Base-by-base conservation (phyloP, 1,140 invertebrate species). In the Tetranychus cinnabarinus region DNA sequence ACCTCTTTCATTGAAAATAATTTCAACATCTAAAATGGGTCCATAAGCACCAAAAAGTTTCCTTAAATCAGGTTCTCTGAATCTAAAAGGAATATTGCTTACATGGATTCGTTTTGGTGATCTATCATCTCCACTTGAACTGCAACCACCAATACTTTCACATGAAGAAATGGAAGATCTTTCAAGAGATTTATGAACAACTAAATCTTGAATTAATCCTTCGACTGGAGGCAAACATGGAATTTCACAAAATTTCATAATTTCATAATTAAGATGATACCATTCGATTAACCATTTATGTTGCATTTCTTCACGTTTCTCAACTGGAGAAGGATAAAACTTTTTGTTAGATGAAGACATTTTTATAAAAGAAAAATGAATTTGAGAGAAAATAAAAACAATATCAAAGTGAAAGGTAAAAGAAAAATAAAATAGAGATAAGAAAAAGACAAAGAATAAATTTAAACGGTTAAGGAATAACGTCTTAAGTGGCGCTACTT, bases 1-100 rank as follows among this genome's bases (percentile, higher is more conserved):
- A 72, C 93, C 93, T 68, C 93, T 79, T 78, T 98, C 93, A 76
- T 98, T 98, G 79, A 97, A 98, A 73, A 97, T 97, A 70, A 97
- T 97, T 82, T 98, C 93, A 73, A 97, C 92, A 77, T 98, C 92
- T 72, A 96, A 80, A 71, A 98, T 97, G 70, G 84, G 82, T 68
- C 93, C 95, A 79, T 88, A 97, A 85, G 93, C 88, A 88, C 95
- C 80, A 71, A 85, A 85, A 83, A 97, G 89, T 67, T 88, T 84
- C 73, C 90, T 82, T 62, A 98, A 79, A 76, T 97, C 93, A 59
- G 90, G 89, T 78, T 97, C 92, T 76, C 92, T 81, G 77, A 96
- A 97, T 71, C 91, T 79, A 78, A 98, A 97, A 65, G 93, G 93
- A 80, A 97, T 98, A 78, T 97, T 97, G 70, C 91, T 97, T 69